Conservation (phyloP, 2,797 vertebrate genomes). For the Peromyscus attwateri region DNA sequence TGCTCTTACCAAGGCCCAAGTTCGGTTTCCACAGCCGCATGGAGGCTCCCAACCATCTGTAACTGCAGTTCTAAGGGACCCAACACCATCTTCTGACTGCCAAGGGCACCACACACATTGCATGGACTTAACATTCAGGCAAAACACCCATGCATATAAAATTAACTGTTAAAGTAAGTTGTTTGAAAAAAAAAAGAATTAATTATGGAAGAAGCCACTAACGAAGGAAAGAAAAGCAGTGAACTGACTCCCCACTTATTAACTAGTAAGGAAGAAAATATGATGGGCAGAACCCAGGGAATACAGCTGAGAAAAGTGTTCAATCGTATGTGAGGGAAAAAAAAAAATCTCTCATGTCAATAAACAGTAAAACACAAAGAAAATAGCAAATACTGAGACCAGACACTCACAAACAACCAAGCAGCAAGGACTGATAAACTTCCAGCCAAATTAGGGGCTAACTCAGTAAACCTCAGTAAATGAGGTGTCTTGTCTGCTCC, state of each 20-base stretch:
- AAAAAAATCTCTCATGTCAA: neutral
- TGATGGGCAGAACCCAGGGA: neutral
- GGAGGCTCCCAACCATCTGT: neutral
- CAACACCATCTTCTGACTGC: neutral
- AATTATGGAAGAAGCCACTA: neutral
- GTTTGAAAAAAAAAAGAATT: neutral
- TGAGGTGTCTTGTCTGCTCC: too few relatives aligned
- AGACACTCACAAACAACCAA: neutral
- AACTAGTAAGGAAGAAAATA: neutral
- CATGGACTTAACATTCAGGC: neutral
- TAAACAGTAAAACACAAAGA: neutral
- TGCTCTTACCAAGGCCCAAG: neutral
- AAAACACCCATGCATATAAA: neutral
- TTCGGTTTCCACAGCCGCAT: neutral
- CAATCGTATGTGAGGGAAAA: too few relatives aligned
- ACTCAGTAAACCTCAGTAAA: neutral
- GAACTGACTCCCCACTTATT: neutral
- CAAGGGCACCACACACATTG: neutral
- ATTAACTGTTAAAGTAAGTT: neutral
- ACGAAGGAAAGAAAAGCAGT: neutral
- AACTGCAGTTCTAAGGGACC: neutral
- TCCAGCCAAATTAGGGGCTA: neutral
- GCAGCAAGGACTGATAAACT: neutral
- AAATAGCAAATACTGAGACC: neutral
- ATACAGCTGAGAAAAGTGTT: neutral